Base-by-base conservation (phyloP, 1,140 invertebrate species). In the Batillaria attramentaria region DNA sequence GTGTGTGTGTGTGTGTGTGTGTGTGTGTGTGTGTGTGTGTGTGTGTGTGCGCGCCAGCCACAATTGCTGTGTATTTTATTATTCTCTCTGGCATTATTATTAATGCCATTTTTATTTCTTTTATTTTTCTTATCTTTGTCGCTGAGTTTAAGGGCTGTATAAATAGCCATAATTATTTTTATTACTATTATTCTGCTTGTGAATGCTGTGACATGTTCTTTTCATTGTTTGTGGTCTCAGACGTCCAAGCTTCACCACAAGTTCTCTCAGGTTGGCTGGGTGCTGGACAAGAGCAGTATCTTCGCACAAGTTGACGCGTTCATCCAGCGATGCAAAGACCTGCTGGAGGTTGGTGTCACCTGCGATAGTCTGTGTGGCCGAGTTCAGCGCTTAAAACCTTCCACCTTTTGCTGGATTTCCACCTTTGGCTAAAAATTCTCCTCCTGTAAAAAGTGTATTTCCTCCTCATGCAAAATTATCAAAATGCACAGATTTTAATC, bases 231-330 rank as follows among this genome's bases (percentile, higher is more conserved):
- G 33, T 66, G 20, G 74, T 70, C 79, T 20, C 84, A 91, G 90
- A 89, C 86, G 20, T 82, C 90, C 43, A 87, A 87, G 75, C 83
- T 91, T 33, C 92, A 92, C 79, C 86, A 92, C 81, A 90, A 88
- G 82, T 90, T 89, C 81, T 91, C 91, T 3, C 77, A 83, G 28
- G 82, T 85, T 42, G 87, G 88, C 33, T 97, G 96, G 96, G 90
- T 94, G 24, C 87, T 97, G 60, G 94, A 96, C 83, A 92, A 93
- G 66, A 93, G 94, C n/a, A 92, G 93, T 2, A 95, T 97, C 83
- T 97, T 97, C 90, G 95, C 95, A 85, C 95, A 96, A 84, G 92
- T 97, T 24, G 94, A 97, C 86, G 94, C 95, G 0, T 97, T 97
- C 87, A 93, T 96, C 50, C 94, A 95, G 90, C 92, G 96, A 72